Conservation (phyloP, 1,140 invertebrate species). For the Lepidurus packardi region DNA sequence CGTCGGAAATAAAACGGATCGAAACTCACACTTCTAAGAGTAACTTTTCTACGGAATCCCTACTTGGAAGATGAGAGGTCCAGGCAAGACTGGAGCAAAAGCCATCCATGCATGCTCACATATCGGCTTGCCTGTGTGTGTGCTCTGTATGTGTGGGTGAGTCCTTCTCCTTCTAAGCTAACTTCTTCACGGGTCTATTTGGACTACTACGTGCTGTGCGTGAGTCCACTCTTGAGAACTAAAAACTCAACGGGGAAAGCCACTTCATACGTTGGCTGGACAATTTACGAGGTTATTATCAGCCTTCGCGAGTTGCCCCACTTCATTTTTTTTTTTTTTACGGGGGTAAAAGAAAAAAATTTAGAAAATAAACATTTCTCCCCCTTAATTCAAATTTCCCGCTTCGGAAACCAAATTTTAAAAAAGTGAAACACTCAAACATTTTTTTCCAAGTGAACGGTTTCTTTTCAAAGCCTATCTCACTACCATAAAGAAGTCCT, state of each 20-base stretch:
- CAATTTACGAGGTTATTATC: background rate
- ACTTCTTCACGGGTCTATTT: background rate
- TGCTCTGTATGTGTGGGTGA: background rate
- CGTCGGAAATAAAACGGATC: no score
- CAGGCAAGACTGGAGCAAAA: conserved; percentile 12
- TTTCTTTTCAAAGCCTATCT: no score
- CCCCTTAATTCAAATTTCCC: background rate
- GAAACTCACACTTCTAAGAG: no score
- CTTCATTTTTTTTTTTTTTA: background rate
- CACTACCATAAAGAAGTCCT: no score
- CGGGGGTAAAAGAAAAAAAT: background rate
- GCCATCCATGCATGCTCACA: conserved; percentile 15
- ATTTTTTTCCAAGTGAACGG: no score
- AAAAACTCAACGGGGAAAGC: background rate
- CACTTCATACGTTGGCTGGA: background rate
- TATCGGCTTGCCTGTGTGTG: background rate
- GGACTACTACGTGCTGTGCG: background rate
- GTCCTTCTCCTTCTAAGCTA: background rate
- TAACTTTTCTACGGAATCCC: background rate
- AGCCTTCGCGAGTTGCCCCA: background rate
- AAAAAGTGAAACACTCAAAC: no score
- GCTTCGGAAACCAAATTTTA: no score
- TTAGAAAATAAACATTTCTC: background rate
- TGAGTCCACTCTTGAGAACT: background rate
- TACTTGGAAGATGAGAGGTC: background rate